These are phyloP conservation scores for Ataeniobius toweri DNA, from an alignment of 2,797 vertebrate species.

Conservation along the genomic window DNA sequence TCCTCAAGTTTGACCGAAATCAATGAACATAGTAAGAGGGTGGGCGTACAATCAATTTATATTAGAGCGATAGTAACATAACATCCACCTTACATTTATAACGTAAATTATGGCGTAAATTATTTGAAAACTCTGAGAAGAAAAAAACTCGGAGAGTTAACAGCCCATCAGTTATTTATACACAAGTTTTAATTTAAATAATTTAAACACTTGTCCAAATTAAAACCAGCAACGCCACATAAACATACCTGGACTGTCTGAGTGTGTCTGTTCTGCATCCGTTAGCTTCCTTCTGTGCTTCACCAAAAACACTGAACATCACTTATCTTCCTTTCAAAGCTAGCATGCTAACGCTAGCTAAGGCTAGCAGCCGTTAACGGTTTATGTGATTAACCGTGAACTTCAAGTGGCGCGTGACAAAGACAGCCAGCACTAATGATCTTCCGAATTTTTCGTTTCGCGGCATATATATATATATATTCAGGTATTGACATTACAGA, in stretches of 20 bases:
- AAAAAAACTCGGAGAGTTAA: neutral
- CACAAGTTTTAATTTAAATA: neutral
- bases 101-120: neutral
- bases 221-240: neutral
- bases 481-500: neutral
- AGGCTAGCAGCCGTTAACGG: neutral
- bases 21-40: constrained; percentile 10
- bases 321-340: constrained; percentile 22
- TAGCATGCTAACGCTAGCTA: constrained; percentile 60
- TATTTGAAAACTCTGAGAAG: neutral
- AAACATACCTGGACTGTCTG: neutral
- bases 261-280: neutral
- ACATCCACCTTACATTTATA: neutral
- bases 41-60: neutral
- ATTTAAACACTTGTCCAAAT: fast-evolving
- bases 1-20: neutral
- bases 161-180: neutral
- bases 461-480: neutral
- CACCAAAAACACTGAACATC: neutral
- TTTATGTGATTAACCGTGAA: neutral
- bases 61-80: neutral
- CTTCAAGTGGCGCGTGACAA: neutral
- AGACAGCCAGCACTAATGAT: neutral
- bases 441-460: too few relatives aligned
- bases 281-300: neutral